Conservation (phyloP, 2,888 invertebrate genomes). For the Mycogona germanica region DNA sequence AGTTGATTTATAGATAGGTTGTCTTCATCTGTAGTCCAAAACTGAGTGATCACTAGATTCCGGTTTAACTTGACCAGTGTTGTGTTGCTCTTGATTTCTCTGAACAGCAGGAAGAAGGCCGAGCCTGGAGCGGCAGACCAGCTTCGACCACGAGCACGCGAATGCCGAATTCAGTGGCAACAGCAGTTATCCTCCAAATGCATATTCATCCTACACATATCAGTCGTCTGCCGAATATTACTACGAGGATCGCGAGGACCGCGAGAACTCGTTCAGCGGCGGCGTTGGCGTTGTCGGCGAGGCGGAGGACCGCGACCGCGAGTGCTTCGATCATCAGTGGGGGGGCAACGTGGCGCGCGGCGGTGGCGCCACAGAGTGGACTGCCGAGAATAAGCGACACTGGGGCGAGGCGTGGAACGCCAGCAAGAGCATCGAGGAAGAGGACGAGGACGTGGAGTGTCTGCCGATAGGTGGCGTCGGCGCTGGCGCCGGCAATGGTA, state of each 20-base stretch:
- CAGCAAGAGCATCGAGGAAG: not conserved
- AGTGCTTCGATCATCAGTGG: constrained; percentile 20
- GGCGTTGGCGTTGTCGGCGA: no score
- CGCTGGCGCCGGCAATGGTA: not conserved
- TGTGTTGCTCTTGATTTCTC: no score
- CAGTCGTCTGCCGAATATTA: constrained; percentile 17
- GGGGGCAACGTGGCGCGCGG: constrained; percentile 14
- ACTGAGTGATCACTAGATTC: no score
- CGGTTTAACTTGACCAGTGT: no score
- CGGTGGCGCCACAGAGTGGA: not conserved
- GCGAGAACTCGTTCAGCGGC: constrained; percentile 21
- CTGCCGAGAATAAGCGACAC: not conserved
- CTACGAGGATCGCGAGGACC: constrained; percentile 18
- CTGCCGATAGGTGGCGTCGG: no score
- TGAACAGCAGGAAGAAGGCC: constrained; percentile 50
- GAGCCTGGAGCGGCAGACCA: constrained; percentile 66
- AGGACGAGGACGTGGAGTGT: constrained; percentile 10
- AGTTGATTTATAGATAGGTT: no score
- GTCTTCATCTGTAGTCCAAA: no score
- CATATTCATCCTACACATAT: constrained; percentile 3
- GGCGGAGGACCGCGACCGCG: constrained; percentile 21
- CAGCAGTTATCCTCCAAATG: not conserved
- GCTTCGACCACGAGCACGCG: constrained; percentile 46
- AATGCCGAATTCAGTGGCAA: not conserved
- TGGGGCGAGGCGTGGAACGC: not conserved